Percentiles rank a stretch among this genome's conserved stretches.
These are phyloP conservation scores for Perizoma affinitatum DNA, from an alignment of 2,888 invertebrate genomes.

Conservation along the genomic window DNA sequence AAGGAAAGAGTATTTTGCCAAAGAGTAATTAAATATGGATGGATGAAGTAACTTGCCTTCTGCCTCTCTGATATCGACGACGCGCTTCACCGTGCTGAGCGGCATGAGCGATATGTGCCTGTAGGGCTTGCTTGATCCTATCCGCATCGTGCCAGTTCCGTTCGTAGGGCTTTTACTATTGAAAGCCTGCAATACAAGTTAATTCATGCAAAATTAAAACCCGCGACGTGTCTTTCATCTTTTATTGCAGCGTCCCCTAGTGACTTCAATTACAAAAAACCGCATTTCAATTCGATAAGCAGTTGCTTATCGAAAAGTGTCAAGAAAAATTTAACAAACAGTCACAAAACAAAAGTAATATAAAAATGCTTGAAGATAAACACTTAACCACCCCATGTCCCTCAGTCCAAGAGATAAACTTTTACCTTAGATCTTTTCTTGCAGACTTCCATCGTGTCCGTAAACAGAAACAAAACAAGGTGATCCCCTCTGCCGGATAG, in stretches of 20 bases:
- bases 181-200: constrained; percentile 64
- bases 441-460: constrained; percentile 96
- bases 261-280: too few relatives aligned
- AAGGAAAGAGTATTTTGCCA: too few relatives aligned
- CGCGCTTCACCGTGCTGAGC: constrained; percentile 93
- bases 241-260: too few relatives aligned
- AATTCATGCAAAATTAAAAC: not conserved
- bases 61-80: constrained; percentile 94
- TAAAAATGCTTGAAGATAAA: too few relatives aligned
- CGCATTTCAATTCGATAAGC: too few relatives aligned
- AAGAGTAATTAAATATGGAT: too few relatives aligned
- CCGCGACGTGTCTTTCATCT: too few relatives aligned
- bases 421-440: constrained; percentile 91
- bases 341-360: too few relatives aligned
- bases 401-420: too few relatives aligned
- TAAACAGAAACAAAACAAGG: constrained; percentile 95
- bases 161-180: constrained; percentile 85
- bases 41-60: constrained; percentile 82
- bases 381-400: too few relatives aligned
- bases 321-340: too few relatives aligned
- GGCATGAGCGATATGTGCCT: constrained; percentile 96
- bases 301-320: too few relatives aligned
- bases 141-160: constrained; percentile 82
- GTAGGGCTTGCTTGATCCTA: constrained; percentile 91
- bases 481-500: constrained; percentile 94